Evolutionary conservation across 2,888 invertebrate genomes (phyloP).

Genomic region (Tolmerus cingulatus): DNA sequence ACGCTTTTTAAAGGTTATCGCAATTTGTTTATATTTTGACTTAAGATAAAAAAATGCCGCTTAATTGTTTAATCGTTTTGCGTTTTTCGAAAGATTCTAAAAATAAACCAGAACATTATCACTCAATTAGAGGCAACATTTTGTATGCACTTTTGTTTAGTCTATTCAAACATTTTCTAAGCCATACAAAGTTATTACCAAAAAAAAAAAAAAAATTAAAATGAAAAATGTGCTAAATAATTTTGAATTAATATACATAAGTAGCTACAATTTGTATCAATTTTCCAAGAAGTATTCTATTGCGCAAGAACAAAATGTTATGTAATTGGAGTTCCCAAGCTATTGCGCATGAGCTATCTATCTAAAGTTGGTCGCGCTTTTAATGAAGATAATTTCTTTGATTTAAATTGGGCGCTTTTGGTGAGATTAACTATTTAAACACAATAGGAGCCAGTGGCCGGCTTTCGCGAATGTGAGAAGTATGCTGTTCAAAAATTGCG

Average conservation of each 20-base stretch:
- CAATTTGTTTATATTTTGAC: not conserved
- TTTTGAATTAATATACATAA: not conserved
- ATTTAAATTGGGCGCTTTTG: not conserved
- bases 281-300: not conserved
- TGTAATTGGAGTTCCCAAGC: not conserved
- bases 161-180: not conserved
- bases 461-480: not conserved
- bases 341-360: not conserved
- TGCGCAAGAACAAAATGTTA: not conserved
- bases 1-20: not conserved
- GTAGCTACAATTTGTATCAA: not conserved
- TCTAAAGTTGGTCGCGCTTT: not conserved
- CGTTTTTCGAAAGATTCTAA: not conserved
- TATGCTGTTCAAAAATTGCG: not conserved
- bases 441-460: not conserved
- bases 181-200: not conserved
- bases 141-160: not conserved
- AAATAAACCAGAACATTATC: not conserved
- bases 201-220: not conserved
- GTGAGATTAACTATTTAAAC: not conserved
- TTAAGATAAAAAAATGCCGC: not conserved
- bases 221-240: not conserved
- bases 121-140: not conserved
- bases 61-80: not conserved
- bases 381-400: not conserved